Base-by-base conservation (phyloP, 2,888 invertebrate genomes). In the Dascillus cervinus region DNA sequence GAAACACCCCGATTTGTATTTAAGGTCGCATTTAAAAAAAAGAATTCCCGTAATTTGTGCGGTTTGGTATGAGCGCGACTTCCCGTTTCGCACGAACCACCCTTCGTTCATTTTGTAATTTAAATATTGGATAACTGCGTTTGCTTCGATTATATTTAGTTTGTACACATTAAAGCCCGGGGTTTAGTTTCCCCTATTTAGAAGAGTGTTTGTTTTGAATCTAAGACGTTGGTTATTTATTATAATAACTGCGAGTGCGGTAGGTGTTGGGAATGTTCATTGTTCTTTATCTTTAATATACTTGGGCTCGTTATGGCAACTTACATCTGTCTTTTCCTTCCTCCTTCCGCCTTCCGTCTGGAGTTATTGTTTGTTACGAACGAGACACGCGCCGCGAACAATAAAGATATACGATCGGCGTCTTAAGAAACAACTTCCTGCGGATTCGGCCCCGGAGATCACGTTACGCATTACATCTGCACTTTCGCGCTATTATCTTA, bases 381-480 rank as follows among this genome's bases (percentile, higher is more conserved):
- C 15, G 36, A 39, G 47, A 41, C 47, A 47, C 47, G 47, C 45
- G 45, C 37, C 41, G 28, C 29, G 29, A 32, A 47, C 47, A 47
- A 47, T 47, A 35, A 47, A 41, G 47, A 46, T 44, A 47, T 43
- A 33, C 43, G 44, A 47, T 47, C 43, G 41, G 34, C 31, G 39
- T 41, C 47, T 48, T 48, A 40, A 48, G 46, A 40, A 48, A 48
- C 42, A 36, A 39, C 46, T 48, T 48, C 48, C 48, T 46, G 39
- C 43, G 43, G 46, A 46, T 46, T 42, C 35, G 24, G 17, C 8
- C 32, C 13, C 37, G 32, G 35, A 33, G 47, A 48, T 48, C 46
- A 25, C 42, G 41, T 48, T 46, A n/a, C n/a, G 43, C 47, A 41
- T 34, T 33, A 37, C 47, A 47, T 47, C 47, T 47, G 47, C 43